Evolutionary conservation across 2,797 vertebrate genomes (phyloP), one percentile per base, ranked within the genome.

Genomic region (Coilia nasus): DNA sequence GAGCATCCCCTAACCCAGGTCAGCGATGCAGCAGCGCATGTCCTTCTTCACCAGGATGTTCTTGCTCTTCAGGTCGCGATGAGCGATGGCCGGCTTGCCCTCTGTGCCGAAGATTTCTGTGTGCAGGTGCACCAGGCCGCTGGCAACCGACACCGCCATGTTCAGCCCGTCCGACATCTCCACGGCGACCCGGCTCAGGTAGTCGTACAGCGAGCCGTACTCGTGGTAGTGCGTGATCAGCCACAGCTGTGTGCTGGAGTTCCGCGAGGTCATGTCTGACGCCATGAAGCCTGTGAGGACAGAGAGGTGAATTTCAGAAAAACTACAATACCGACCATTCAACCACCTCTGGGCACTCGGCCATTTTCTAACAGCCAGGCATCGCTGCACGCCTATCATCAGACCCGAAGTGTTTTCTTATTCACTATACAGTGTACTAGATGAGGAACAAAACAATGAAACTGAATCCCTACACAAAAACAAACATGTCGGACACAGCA

Each of bases 201-300:
- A 96, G 91, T 96, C 96, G 59, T 96, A 96, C 17, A 96, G 95
- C 0, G 96, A 96, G 28, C 96, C 96, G 35, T 96, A 95, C 91
- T 96, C 96, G 28, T 96, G 95, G 92, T 96, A 96, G 81, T 96
- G 96, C 7, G 96, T 96, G 93, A 96, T 96, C 88, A 96, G 95
- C 96, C 96, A 96, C 90, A 96, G 94, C 92, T 96, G 96, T 35
- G 96, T 96, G 94, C 95, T 96, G 87, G 96, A 96, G 94, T 96
- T 96, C 44, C 96, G 93, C 11, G 96, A 96, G 0, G 96, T 96
- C 96, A 96, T 96, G 91, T 96, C 96, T 0, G 96, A 96, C 0
- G 96, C 96, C 94, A 96, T 96, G 92, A 96, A 96, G 67, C 95
- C 96, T 96, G 91, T 3, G n/a, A 75, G 47, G 46, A 41, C 6